phyloP scores from a whole-genome alignment of 1,140 invertebrate species.

The Dendroctonus valens region DNA sequence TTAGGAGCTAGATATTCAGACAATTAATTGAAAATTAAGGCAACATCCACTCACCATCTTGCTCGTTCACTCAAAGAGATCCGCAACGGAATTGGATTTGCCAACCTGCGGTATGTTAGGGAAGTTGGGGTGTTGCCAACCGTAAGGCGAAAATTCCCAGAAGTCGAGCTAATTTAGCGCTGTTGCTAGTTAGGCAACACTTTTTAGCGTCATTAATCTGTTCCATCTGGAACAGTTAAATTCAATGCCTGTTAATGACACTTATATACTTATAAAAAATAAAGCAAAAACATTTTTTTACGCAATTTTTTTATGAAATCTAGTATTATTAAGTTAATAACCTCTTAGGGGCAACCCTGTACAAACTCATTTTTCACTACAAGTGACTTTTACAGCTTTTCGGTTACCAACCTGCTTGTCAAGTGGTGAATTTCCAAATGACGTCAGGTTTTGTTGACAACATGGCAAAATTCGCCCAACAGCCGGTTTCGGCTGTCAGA shows the following conservation, averaged over 20 bases:
- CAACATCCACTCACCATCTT: no score
- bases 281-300: neutral
- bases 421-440: neutral
- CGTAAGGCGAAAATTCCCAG: no score
- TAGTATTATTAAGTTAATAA: neutral
- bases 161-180: no score
- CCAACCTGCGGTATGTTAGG: neutral
- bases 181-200: no score
- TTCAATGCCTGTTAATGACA: neutral
- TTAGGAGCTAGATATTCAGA: no score
- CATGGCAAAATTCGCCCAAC: constrained; percentile 26
- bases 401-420: neutral
- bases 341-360: neutral
- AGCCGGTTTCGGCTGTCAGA: constrained; percentile 31
- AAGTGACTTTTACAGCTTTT: neutral
- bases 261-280: neutral
- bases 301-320: neutral
- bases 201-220: neutral
- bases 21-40: no score
- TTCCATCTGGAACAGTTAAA: neutral
- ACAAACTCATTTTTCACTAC: neutral
- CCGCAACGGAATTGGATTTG: neutral
- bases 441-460: constrained; percentile 24
- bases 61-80: no score
- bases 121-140: no score